Evolutionary conservation across 1,140 invertebrate species (phyloP), one percentile per base, ranked within the genome.

Genomic region (Drosophila bifasciata): DNA sequence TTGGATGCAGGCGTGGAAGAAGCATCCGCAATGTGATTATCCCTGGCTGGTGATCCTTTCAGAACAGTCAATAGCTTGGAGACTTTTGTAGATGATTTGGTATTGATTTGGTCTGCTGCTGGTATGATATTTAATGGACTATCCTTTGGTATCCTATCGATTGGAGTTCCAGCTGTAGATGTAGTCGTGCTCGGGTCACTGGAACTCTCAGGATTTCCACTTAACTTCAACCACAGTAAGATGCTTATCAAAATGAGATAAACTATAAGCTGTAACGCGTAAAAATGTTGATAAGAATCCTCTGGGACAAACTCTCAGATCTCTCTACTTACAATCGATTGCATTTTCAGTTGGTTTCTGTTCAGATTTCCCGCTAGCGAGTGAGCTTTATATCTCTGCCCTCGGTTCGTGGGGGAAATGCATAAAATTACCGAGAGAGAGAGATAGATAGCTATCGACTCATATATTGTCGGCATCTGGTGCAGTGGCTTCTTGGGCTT

Each of bases 261-360:
- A 25, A 28, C 28, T 36, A 74, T 6, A 6, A 74, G 15, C 66
- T 72, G 46, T 6, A 46, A 66, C 4, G 2, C 6, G 1, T 9
- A 3, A 19, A 17, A 6, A 13, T 40, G 15, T 4, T 13, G 23
- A 15, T 39, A 51, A 44, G 11, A 56, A 61, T 36, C 59, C 25
- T 44, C 8, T 25, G 36, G 1, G 19, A n/a, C n/a, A n/a, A n/a
- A n/a, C n/a, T n/a, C 9, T 46, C 36, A 46, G 13, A 7, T 17
- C 13, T 28, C n/a, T 41, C 17, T 71, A 84, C 79, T 85, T 76
- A 84, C 79, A 68, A 58, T 52, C 51, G 62, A 68, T 53, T 76
- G 77, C 80, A 84, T 84, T 78, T 71, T 80, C 36, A 36, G 21
- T 64, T 50, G 4, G 6, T 25, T 46, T 85, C 80, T 84, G 62